A percentile compares a stretch with the other conserved stretches of the same genome.
Evolutionary conservation across 2,888 invertebrate species (phyloP).

Genomic region (Malachius bipustulatus): DNA sequence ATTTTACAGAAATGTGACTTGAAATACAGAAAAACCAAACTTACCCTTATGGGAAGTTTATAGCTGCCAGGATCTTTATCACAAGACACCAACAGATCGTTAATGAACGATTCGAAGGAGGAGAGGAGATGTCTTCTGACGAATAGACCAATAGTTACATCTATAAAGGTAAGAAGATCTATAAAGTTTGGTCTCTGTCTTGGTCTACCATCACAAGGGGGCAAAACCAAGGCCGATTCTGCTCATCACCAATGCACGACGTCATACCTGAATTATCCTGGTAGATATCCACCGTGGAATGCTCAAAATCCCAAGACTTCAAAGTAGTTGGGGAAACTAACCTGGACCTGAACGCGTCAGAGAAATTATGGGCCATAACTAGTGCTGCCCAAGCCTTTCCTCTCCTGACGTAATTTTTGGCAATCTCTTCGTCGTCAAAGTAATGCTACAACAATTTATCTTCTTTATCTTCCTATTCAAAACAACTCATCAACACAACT

Average conservation of each 20-base stretch:
- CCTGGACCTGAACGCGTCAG: slow-evolving; percentile 48
- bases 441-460: slow-evolving; percentile 24
- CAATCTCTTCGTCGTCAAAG: slow-evolving; percentile 42
- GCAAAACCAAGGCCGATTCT: no score
- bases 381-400: slow-evolving; percentile 71
- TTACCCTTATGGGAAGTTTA: slow-evolving; percentile 49
- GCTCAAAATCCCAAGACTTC: slow-evolving; percentile 44
- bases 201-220: no score
- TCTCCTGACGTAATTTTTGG: slow-evolving; percentile 50
- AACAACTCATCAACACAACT: background rate
- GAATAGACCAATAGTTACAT: slow-evolving; percentile 80
- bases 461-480: slow-evolving; percentile 3
- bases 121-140: slow-evolving; percentile 60
- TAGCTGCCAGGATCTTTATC: slow-evolving; percentile 52
- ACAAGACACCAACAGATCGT: slow-evolving; percentile 49
- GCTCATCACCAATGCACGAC: background rate
- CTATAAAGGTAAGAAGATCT: slow-evolving; percentile 40
- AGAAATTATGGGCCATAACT: slow-evolving; percentile 65
- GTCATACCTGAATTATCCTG: slow-evolving; percentile 77
- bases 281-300: slow-evolving; percentile 56
- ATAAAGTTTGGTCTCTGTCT: no score
- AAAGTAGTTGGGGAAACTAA: slow-evolving; percentile 42
- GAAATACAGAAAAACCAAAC: slow-evolving; percentile 24
- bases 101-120: slow-evolving; percentile 61
- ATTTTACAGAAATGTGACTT: slow-evolving; percentile 15